Percentiles rank a stretch among this genome's conserved stretches.
phyloP scores from a whole-genome alignment of 2,888 invertebrate genomes.

The Phalangium opilio region DNA sequence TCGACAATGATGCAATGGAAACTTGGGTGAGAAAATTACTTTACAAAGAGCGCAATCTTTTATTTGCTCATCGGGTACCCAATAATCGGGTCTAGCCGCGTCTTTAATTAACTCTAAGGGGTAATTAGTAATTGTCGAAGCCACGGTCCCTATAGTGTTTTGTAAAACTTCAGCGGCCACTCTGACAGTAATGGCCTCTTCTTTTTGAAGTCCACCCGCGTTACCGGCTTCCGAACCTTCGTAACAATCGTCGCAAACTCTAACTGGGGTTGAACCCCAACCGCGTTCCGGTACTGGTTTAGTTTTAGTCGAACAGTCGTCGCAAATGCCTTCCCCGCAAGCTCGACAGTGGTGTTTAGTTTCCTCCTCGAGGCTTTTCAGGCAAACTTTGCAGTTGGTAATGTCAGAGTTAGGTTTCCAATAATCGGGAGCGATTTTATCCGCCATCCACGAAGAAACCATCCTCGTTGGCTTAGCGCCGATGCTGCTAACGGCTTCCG shows the following conservation, averaged over 20 bases:
- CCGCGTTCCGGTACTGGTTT: conserved; percentile 54
- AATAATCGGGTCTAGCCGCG: conserved; percentile 56
- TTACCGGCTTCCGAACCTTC: conserved; percentile 15
- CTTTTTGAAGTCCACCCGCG: too few species aligned
- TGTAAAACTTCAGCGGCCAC: conserved; percentile 50
- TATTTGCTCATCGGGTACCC: conserved; percentile 60
- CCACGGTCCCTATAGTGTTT: conserved; percentile 52
- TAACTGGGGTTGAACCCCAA: conserved; percentile 48
- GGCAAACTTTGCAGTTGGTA: conserved; percentile 29
- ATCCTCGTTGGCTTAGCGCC: conserved; percentile 54
- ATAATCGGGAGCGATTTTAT: conserved; percentile 59
- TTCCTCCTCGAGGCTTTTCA: conserved; percentile 28
- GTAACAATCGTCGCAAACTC: conserved; percentile 57
- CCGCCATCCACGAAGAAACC: conserved; percentile 55
- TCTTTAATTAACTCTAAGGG: conserved; percentile 49
- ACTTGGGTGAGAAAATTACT: conserved; percentile 37
- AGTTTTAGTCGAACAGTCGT: conserved; percentile 48
- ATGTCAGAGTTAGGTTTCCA: conserved; percentile 65
- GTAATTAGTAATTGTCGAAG: conserved; percentile 31
- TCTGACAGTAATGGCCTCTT: conserved; percentile 24
- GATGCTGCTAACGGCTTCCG: conserved; percentile 46
- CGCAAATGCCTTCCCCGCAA: conserved; percentile 55
- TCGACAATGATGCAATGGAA: conserved; percentile 47
- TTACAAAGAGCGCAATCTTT: conserved; percentile 49
- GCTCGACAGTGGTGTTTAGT: conserved; percentile 41